A percentile compares a stretch with the other conserved stretches of the same genome.
phyloP scores from a whole-genome alignment of 2,113 vertebrate species.

The Lepisosteus osseus region DNA sequence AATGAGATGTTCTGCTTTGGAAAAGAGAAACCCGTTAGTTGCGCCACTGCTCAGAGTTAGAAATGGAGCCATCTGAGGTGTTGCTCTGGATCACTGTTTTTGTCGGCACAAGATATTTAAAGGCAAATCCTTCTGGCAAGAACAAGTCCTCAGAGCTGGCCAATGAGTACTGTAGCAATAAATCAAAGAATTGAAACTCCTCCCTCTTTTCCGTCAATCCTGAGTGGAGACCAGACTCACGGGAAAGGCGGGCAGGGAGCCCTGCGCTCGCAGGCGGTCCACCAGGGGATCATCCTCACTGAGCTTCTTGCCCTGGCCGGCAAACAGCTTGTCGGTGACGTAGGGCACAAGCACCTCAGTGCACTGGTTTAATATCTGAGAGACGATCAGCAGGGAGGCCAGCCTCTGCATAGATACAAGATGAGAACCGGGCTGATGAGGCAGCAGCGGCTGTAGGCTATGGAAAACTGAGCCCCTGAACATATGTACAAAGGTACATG shows the following conservation, averaged over 20 bases:
- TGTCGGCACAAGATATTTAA: too few species aligned
- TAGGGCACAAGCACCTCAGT: constrained; percentile 69
- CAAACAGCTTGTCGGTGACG: constrained; percentile 60
- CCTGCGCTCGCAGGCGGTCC: constrained; percentile 65
- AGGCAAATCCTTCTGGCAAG: too few species aligned
- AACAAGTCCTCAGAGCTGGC: too few species aligned
- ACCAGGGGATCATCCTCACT: constrained; percentile 61
- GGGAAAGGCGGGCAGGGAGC: constrained; percentile 55
- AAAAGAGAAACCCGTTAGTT: too few species aligned
- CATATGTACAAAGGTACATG: neutral
- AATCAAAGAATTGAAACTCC: too few species aligned
- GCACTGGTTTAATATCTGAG: constrained; percentile 70
- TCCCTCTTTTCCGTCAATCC: too few species aligned
- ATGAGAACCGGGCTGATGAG: neutral
- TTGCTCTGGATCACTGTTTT: too few species aligned
- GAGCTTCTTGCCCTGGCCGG: constrained; percentile 41
- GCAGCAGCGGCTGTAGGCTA: neutral
- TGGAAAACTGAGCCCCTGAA: neutral
- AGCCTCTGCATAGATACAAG: constrained; percentile 51
- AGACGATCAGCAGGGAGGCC: constrained; percentile 65
- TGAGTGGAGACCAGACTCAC: constrained; percentile 41
- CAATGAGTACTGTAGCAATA: too few species aligned
- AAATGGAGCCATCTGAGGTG: too few species aligned
- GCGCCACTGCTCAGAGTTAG: too few species aligned
- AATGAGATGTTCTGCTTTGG: too few species aligned